These are phyloP conservation scores for Eulithis testata DNA, from an alignment of 2,888 invertebrate species.

Conservation along the genomic window DNA sequence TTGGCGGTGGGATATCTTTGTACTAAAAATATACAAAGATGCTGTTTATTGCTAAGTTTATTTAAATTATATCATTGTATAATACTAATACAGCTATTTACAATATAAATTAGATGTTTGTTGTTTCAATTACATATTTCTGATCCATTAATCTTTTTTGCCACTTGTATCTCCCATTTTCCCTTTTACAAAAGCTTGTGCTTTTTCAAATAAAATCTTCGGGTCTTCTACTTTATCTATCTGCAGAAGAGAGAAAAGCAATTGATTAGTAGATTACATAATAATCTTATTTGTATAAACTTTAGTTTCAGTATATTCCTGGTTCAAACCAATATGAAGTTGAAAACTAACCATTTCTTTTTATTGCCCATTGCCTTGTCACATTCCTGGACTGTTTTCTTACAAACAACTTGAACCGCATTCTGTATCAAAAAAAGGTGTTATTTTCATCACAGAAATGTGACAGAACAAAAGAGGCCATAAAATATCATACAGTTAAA, in stretches of 20 bases:
- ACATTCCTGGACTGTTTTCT: constrained; percentile 59
- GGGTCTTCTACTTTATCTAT: constrained; percentile 95
- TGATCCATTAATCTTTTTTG: constrained; percentile 44
- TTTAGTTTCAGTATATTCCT: constrained; percentile 51
- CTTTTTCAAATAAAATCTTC: constrained; percentile 87
- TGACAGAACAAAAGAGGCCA: constrained; percentile 49
- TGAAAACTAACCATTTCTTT: constrained; percentile 72
- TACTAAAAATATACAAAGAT: constrained; percentile 56
- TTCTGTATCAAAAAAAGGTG: constrained; percentile 61
- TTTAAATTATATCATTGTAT: constrained; percentile 55
- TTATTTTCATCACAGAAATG: constrained; percentile 35
- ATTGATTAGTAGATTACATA: constrained; percentile 2
- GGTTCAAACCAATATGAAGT: constrained; percentile 58
- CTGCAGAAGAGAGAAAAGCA: constrained; percentile 69
- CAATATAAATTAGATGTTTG: constrained; percentile 55
- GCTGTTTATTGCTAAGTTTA: constrained; percentile 44
- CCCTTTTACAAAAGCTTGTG: constrained; percentile 88
- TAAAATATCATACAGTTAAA: constrained; percentile 16
- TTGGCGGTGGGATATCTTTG: constrained; percentile 91
- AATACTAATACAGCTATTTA: constrained; percentile 71
- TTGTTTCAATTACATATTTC: constrained; percentile 21
- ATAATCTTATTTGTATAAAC: constrained; percentile 14
- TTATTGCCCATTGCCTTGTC: constrained; percentile 58
- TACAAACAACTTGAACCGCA: constrained; percentile 61
- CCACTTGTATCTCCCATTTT: constrained; percentile 72